Percentiles rank a stretch among this genome's conserved stretches.
Evolutionary conservation across 2,113 vertebrate species (phyloP).

Genomic region (Myanophis thanlyinensis): DNA sequence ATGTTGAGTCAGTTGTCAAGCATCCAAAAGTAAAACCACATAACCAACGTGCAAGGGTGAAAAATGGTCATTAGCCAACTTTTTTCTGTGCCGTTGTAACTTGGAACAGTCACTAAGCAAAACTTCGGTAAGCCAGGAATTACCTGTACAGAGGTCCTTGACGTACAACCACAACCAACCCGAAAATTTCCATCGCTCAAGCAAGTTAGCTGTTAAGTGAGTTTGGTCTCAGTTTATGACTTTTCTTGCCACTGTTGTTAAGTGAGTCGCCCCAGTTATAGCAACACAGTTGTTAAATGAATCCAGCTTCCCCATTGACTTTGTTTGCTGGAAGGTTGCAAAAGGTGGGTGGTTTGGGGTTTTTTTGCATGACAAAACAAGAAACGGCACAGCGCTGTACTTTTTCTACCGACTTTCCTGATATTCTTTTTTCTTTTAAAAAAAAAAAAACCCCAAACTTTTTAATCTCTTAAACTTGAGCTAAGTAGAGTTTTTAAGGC

Average conservation of each 20-base stretch:
- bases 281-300: neutral
- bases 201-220: neutral
- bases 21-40: neutral
- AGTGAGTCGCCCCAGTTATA: neutral
- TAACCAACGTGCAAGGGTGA: neutral
- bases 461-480: conserved; percentile 67
- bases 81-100: neutral
- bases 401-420: conserved; percentile 22
- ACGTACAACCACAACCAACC: neutral
- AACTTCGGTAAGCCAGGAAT: fast-evolving
- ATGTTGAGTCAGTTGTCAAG: neutral
- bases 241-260: neutral
- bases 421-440: too few species aligned
- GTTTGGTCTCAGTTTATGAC: neutral
- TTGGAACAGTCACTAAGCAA: neutral
- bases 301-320: neutral
- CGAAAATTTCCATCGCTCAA: neutral
- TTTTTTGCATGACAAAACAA: conserved; percentile 6
- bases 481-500: conserved; percentile 70
- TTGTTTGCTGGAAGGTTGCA: neutral
- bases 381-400: conserved; percentile 28
- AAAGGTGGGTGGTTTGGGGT: neutral
- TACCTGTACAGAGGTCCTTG: neutral
- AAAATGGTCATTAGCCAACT: neutral
- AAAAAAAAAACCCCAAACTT: conserved; percentile 11